phyloP scores from a whole-genome alignment of 2,888 invertebrate species.

The Hofmannophila pseudospretella region DNA sequence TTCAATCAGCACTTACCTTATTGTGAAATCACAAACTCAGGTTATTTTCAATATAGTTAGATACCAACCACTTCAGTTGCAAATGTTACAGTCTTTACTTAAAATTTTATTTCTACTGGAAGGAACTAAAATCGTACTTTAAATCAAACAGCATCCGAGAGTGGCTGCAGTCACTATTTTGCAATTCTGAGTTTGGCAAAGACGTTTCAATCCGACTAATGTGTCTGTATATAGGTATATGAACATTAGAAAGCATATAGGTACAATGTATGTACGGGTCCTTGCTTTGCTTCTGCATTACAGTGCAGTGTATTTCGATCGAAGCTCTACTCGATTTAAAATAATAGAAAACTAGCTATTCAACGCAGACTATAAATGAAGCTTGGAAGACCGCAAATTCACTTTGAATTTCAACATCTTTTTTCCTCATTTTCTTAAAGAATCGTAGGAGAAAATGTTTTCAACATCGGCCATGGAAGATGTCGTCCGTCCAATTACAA shows the following conservation, averaged over 20 bases:
- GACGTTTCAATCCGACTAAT: conserved; percentile 72
- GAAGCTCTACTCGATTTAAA: conserved; percentile 1
- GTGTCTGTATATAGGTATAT: conserved; percentile 36
- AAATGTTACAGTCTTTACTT: too few relatives aligned
- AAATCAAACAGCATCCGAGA: conserved; percentile 56
- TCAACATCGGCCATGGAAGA: conserved; percentile 2
- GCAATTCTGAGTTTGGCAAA: conserved; percentile 68
- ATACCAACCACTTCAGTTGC: too few relatives aligned
- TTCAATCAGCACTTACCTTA: too few relatives aligned
- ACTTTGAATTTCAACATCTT: not conserved
- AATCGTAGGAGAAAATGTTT: conserved; percentile 3
- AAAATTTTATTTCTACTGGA: too few relatives aligned
- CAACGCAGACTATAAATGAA: not conserved
- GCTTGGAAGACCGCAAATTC: not conserved
- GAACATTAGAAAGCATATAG: not conserved
- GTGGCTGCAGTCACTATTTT: conserved; percentile 61
- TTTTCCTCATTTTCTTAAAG: not conserved
- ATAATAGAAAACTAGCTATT: not conserved
- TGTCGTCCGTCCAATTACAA: conserved; percentile 10
- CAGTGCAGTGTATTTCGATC: not conserved
- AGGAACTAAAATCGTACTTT: conserved; percentile 50
- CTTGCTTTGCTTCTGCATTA: not conserved
- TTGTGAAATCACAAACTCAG: too few relatives aligned
- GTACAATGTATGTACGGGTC: not conserved
- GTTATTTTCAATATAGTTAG: too few relatives aligned